Evolutionary conservation across 2,888 invertebrate species (phyloP), one percentile per base, ranked within the genome.

Genomic region (Sesia apiformis): DNA sequence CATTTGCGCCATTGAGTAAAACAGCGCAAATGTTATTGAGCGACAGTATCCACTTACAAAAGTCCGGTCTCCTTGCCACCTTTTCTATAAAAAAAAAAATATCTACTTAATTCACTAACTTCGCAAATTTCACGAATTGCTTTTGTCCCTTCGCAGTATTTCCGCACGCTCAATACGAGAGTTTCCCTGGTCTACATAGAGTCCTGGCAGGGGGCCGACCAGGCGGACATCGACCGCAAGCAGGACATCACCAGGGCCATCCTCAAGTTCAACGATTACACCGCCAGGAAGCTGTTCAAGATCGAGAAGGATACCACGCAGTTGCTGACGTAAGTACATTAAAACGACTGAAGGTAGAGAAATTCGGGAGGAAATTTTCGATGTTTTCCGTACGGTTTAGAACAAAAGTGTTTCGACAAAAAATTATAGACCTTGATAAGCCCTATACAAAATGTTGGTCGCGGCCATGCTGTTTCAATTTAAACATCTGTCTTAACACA

Each of bases 151-250:
- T 46, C 52, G 3, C 92, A 97, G 97, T 97, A 97, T 83, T 96
- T 96, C 90, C 95, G 97, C 61, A 96, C 97, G 57, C 91, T 99
- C 69, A 97, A 97, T 84, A 97, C 98, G 53, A 92, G 98, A 64
- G 96, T 99, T 52, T 97, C 98, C 6, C 94, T 99, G 66, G 96
- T 98, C 58, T 98, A 98, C 90, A 95, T 98, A 79, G 98, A 99
- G 90, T 96, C 98, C 56, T 99, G 99, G 99, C 95, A 95, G 84
- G 95, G 96, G 63, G 93, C 93, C 23, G 97, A 99, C 88, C 95
- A 96, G 77, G 94, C 94, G 4, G 91, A 92, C 70, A 94, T 97
- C 66, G 94, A 95, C 74, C 92, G 95, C 64, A 94, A 93, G 76
- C 94, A 94, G 79, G 97, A 97, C 85, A 97, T 98, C 78, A 93